Base-by-base conservation (phyloP, 2,797 vertebrate genomes). In the Pantherophis alleghaniensis region DNA sequence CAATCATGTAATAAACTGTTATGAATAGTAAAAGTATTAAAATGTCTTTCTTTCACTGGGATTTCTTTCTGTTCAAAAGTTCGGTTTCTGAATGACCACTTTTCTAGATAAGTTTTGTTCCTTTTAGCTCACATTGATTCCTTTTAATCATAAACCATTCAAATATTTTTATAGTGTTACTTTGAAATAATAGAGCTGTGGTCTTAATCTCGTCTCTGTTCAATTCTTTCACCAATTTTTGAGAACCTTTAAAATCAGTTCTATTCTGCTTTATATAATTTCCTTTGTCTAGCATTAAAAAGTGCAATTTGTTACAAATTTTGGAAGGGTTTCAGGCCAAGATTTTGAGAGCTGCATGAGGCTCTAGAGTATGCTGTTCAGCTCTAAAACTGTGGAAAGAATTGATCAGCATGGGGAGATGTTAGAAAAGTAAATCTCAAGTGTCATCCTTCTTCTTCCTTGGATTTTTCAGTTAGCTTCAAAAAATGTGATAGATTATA, bases 51-150 rank as follows among this genome's bases (percentile, higher is more conserved):
- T 66, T 56, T 92, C 69, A 86, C 86, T 47, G 86, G 66, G n/a
- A 69, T 60, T 22, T 37, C 28, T 66, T 59, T 42, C 22, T 11
- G 10, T 60, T 57, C n/a, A 28, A 90, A 91, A 93, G 26, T 90
- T 91, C 26, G 91, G 88, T 94, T 95, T 96, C 92, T 91, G 69
- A 93, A 83, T 92, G 93, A 95, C 91, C 87, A 32, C 93, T 97
- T 96, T 95, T 94, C 92, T 94, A 96, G 96, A 94, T 63, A 37
- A 59, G 95, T 94, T 95, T 91, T 89, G 94, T 51, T 51, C 88
- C 95, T 93, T 95, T 93, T 26, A 61, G 5, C 92, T 94, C 90
- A 94, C 94, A 86, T 55, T 63, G 7, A 95, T 95, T 96, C 90
- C 66, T 96, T 93, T 56, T 28, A 88, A 88, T 89, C 7, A 0